Conservation (phyloP, 1,140 invertebrate genomes). For the Episyrphus balteatus region DNA sequence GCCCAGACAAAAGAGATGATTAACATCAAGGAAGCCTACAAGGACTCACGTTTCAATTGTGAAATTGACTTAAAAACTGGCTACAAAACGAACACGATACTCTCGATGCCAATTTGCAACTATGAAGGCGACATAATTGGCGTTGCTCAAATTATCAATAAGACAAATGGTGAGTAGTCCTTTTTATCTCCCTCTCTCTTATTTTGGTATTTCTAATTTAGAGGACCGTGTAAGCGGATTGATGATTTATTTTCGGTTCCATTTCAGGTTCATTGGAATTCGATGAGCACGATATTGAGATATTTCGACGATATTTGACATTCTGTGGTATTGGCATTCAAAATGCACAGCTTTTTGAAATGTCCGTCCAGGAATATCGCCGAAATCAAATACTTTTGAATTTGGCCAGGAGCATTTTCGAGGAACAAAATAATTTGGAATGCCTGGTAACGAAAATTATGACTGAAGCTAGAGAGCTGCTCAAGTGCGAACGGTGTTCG, state of each 20-base stretch:
- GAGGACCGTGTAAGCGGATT: background rate
- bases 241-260: background rate
- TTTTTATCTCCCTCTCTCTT: too few relatives aligned
- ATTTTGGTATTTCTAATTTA: background rate
- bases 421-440: slow-evolving; percentile 87
- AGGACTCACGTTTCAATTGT: slow-evolving; percentile 74
- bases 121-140: slow-evolving; percentile 92
- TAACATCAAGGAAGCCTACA: slow-evolving; percentile 84
- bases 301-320: slow-evolving; percentile 77
- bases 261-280: slow-evolving; percentile 61
- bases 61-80: slow-evolving; percentile 85
- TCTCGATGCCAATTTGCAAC: slow-evolving; percentile 93
- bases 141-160: slow-evolving; percentile 95
- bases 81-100: slow-evolving; percentile 80
- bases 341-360: slow-evolving; percentile 92
- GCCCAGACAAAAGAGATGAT: slow-evolving; percentile 78
- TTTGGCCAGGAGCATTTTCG: slow-evolving; percentile 78
- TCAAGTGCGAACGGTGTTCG: slow-evolving; percentile 86
- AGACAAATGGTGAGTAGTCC: slow-evolving; percentile 59
- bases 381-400: slow-evolving; percentile 86
- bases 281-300: slow-evolving; percentile 78
- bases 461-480: slow-evolving; percentile 82
- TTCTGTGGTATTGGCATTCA: slow-evolving; percentile 96
- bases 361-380: slow-evolving; percentile 85
- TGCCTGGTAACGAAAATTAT: slow-evolving; percentile 92